These are phyloP conservation scores for Parthenolecanium corni DNA, from an alignment of 2,888 invertebrate species.

Conservation along the genomic window DNA sequence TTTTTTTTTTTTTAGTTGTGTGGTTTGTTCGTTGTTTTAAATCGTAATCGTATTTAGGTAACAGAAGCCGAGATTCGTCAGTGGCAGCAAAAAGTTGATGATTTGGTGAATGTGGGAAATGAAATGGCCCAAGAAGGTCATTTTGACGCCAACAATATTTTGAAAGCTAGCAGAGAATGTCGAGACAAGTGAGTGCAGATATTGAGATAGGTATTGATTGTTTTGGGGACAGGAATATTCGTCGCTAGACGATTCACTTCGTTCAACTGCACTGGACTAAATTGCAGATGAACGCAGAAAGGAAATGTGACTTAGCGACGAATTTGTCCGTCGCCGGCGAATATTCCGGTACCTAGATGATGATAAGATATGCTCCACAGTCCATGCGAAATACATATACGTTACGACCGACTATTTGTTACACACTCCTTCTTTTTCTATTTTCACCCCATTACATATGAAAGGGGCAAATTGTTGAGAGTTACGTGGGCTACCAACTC, in stretches of 20 bases:
- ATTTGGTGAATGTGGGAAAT: constrained; percentile 66
- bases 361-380: too few relatives aligned
- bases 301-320: too few relatives aligned
- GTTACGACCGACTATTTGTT: too few relatives aligned
- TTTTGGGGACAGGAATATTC: background rate
- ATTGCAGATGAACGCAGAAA: too few relatives aligned
- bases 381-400: too few relatives aligned
- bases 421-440: too few relatives aligned
- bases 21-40: background rate
- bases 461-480: too few relatives aligned
- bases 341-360: too few relatives aligned
- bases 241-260: background rate
- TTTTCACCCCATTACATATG: too few relatives aligned
- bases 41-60: constrained; percentile 39
- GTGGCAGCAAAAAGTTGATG: constrained; percentile 70
- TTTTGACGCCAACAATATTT: constrained; percentile 81
- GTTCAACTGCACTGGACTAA: background rate
- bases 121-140: constrained; percentile 89
- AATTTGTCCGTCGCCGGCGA: too few relatives aligned
- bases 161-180: constrained; percentile 61
- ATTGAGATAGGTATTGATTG: too few relatives aligned
- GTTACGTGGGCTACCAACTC: too few relatives aligned
- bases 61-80: constrained; percentile 73
- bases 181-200: constrained; percentile 50
- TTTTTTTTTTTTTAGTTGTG: background rate